These are phyloP conservation scores for Pteropus alecto DNA, from an alignment of 2,113 vertebrate genomes.

Conservation along the genomic window DNA sequence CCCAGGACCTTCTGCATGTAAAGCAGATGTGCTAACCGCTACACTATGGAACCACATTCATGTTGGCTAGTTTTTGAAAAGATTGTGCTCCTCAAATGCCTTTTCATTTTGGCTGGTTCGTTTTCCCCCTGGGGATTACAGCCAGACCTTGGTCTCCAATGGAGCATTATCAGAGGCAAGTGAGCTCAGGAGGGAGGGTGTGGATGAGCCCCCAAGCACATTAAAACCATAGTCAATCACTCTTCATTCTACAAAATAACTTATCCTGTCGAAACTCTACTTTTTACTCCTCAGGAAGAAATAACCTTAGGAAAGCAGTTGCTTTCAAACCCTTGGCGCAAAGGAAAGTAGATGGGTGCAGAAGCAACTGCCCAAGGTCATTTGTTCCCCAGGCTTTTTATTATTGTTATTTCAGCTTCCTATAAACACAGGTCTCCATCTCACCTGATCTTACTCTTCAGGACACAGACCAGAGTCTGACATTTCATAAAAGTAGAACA, in stretches of 20 bases:
- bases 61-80: not conserved
- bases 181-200: not conserved
- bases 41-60: too few species aligned
- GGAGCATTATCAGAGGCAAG: not conserved
- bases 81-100: not conserved
- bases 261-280: not conserved
- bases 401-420: not conserved
- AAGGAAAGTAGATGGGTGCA: not conserved
- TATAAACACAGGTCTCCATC: not conserved
- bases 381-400: not conserved
- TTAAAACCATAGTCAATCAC: not conserved
- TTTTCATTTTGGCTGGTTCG: not conserved
- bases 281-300: not conserved
- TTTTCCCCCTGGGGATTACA: not conserved
- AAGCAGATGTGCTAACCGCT: too few species aligned
- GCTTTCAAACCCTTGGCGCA: not conserved
- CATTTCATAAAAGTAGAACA: not conserved
- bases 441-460: not conserved
- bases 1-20: too few species aligned
- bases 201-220: not conserved
- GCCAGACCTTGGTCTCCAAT: not conserved
- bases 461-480: not conserved
- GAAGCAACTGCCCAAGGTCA: not conserved
- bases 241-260: not conserved
- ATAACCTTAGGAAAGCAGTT: not conserved